phyloP scores from a whole-genome alignment of 2,888 invertebrate genomes.

The Phyllotreta striolata region DNA sequence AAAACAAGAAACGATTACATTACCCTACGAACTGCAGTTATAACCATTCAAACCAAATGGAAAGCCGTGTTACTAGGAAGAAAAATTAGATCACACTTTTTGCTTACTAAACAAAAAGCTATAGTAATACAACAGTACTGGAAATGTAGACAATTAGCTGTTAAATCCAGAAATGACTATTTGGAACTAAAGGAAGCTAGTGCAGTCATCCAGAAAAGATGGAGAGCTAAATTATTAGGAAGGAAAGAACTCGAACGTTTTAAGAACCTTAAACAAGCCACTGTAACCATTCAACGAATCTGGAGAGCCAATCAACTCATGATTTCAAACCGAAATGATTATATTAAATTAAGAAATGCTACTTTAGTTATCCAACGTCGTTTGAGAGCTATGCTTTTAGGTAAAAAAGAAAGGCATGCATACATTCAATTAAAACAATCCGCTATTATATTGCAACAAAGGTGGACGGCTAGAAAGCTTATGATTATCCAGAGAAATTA shows the following conservation, averaged over 20 bases:
- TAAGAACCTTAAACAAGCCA: slow-evolving; percentile 19
- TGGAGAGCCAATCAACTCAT: slow-evolving; percentile 55
- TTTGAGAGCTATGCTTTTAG: slow-evolving; percentile 50
- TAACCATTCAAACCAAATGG: slow-evolving; percentile 54
- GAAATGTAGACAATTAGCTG: no score
- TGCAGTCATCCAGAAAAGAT: slow-evolving; percentile 42
- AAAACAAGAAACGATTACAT: slow-evolving; percentile 47
- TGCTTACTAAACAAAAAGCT: slow-evolving; percentile 61
- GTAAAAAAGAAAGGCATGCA: slow-evolving; percentile 29
- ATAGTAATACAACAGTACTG: slow-evolving; percentile 50
- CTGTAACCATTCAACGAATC: slow-evolving; percentile 39
- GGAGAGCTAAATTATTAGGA: slow-evolving; percentile 46
- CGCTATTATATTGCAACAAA: slow-evolving; percentile 37
- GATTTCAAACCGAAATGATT: slow-evolving; percentile 49
- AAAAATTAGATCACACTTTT: slow-evolving; percentile 56
- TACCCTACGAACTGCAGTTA: slow-evolving; percentile 51
- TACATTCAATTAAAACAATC: slow-evolving; percentile 30
- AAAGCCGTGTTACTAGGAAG: slow-evolving; percentile 56
- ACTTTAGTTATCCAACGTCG: slow-evolving; percentile 55
- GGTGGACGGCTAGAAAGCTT: slow-evolving; percentile 55
- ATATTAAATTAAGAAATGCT: slow-evolving; percentile 51
- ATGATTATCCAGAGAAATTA: slow-evolving; percentile 47
- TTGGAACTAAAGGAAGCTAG: slow-evolving; percentile 43
- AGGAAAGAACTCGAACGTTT: slow-evolving; percentile 41
- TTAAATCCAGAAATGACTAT: slow-evolving; percentile 27